These are phyloP conservation scores for Loriculus beryllinus DNA, from an alignment of 2,797 vertebrate genomes.

Conservation along the genomic window DNA sequence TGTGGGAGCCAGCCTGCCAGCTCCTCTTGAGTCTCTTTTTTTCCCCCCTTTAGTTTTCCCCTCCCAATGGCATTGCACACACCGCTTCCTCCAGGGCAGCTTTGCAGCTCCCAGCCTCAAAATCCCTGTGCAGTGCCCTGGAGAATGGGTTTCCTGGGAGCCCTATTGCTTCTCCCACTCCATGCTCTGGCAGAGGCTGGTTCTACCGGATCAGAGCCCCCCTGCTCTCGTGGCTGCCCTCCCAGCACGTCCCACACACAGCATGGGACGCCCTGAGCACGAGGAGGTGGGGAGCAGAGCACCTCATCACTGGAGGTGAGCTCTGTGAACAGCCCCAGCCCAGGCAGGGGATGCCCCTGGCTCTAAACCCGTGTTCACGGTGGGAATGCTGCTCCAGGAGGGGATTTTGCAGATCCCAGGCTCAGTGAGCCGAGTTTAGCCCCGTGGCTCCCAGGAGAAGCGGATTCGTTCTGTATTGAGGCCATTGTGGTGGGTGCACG, in stretches of 20 bases:
- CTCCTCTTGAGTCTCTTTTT: background rate
- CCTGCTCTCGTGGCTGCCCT: background rate
- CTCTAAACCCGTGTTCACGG: background rate
- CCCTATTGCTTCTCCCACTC: background rate
- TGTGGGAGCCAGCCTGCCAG: background rate
- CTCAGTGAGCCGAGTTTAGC: rapidly evolving
- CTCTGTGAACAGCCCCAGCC: background rate
- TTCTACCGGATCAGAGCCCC: background rate
- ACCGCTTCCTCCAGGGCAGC: background rate
- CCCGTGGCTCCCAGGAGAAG: background rate
- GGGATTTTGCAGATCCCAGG: background rate
- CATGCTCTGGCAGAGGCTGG: background rate
- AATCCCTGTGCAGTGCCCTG: background rate
- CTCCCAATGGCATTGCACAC: background rate
- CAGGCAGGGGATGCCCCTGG: background rate
- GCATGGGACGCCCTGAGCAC: background rate
- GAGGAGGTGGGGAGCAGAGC: background rate
- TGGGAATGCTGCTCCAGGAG: rapidly evolving
- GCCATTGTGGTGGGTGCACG: background rate
- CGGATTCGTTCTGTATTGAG: rapidly evolving
- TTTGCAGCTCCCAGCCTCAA: background rate
- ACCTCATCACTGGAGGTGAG: background rate
- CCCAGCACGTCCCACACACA: background rate
- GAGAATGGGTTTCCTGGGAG: background rate
- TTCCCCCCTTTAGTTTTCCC: background rate